A percentile compares a stretch with the other conserved stretches of the same genome.
Evolutionary conservation across 2,888 invertebrate genomes (phyloP).

Genomic region (Drosophila affinis): DNA sequence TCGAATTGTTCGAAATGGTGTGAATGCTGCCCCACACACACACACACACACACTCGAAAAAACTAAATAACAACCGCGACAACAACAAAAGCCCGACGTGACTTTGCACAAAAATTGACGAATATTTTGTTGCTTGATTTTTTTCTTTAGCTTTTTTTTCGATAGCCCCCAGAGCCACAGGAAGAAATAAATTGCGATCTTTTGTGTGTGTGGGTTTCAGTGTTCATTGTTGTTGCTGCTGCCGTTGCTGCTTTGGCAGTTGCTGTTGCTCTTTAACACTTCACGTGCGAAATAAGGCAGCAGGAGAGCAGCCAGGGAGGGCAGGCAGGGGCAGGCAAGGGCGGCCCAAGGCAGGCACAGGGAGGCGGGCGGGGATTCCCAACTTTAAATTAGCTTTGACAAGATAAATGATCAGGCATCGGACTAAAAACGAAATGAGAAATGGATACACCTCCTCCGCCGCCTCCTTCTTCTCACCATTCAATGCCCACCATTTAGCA

Average conservation of each 20-base stretch:
- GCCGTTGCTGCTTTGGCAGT: neutral
- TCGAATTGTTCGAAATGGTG: conserved; percentile 2
- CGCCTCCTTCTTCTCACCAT: conserved; percentile 18
- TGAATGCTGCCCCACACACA: neutral
- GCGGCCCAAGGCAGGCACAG: neutral
- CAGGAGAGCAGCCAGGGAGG: conserved; percentile 25
- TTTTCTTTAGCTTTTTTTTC: conserved; percentile 23
- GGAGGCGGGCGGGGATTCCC: conserved; percentile 21
- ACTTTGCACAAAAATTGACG: conserved; percentile 53
- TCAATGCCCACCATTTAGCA: neutral
- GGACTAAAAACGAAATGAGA: conserved; percentile 33
- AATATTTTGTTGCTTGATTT: conserved; percentile 32
- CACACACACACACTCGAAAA: neutral
- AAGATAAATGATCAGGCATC: conserved; percentile 65
- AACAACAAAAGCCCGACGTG: conserved; percentile 38
- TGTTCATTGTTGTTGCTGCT: conserved; percentile 27
- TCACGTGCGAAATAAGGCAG: conserved; percentile 62
- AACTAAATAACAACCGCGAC: conserved; percentile 18
- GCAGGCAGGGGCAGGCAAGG: conserved; percentile 1
- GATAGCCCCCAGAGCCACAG: conserved; percentile 14
- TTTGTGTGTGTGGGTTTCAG: conserved; percentile 31
- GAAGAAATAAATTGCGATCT: conserved; percentile 60
- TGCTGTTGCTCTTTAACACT: conserved; percentile 68
- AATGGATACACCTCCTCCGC: conserved; percentile 31
- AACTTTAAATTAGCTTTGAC: conserved; percentile 71